Percentiles rank a stretch among this genome's conserved stretches.
Evolutionary conservation across 1,140 invertebrate genomes (phyloP).

Genomic region (Drosophila repletoides): DNA sequence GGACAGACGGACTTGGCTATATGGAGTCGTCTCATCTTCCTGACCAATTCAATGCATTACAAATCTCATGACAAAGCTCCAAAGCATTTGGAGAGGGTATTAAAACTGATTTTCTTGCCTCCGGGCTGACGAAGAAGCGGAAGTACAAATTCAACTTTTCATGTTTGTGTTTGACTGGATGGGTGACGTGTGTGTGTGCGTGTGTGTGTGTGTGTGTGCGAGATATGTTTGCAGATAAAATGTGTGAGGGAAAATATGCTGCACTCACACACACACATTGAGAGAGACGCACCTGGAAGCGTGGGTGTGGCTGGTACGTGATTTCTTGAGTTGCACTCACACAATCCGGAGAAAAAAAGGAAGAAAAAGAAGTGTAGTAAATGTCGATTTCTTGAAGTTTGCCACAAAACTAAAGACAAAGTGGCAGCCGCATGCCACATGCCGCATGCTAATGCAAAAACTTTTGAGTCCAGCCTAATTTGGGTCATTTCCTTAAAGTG

Average conservation of each 20-base stretch:
- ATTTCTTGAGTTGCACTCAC: conserved; percentile 31
- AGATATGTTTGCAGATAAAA: conserved; percentile 70
- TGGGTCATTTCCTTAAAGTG: conserved; percentile 78
- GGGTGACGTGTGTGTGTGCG: not conserved
- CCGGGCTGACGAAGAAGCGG: conserved; percentile 51
- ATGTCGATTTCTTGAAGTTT: conserved; percentile 67
- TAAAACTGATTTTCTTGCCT: conserved; percentile 68
- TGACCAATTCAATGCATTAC: too few relatives aligned
- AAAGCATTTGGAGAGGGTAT: too few relatives aligned
- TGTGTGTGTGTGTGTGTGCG: conserved; percentile 18
- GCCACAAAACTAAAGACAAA: conserved; percentile 58
- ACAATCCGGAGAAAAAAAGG: conserved; percentile 5
- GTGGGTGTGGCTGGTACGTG: conserved; percentile 60
- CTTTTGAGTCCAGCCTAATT: conserved; percentile 62
- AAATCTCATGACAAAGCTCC: too few relatives aligned
- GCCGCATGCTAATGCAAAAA: conserved; percentile 67
- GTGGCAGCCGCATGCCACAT: conserved; percentile 27
- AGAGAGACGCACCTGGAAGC: conserved; percentile 49
- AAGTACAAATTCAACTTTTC: conserved; percentile 70
- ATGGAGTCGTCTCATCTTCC: too few relatives aligned
- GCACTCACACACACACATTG: conserved; percentile 16
- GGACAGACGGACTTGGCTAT: too few relatives aligned
- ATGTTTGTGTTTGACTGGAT: conserved; percentile 61
- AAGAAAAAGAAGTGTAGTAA: conserved; percentile 29
- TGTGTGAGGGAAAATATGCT: conserved; percentile 52